Conservation (phyloP, 2,888 invertebrate genomes). For the Eristalis intricaria region DNA sequence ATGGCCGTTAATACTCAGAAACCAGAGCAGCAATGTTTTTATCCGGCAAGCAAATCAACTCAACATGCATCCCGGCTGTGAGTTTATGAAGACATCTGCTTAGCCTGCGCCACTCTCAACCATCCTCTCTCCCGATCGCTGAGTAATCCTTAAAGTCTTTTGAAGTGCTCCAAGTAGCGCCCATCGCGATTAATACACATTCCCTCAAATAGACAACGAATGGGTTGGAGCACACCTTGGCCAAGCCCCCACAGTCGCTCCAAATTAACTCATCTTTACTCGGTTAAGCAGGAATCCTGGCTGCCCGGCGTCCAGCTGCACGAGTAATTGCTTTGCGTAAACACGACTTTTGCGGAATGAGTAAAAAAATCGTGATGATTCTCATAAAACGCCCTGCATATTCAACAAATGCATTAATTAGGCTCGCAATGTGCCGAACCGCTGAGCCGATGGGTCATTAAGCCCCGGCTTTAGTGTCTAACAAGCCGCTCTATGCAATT, state of each 20-base stretch:
- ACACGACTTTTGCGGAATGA: background rate
- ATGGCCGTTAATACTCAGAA: too few relatives aligned
- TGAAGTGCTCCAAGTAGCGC: too few relatives aligned
- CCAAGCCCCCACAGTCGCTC: background rate
- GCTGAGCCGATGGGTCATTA: background rate
- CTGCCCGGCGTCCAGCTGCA: background rate
- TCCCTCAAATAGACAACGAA: too few relatives aligned
- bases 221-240: background rate
- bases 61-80: background rate
- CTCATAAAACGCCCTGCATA: background rate
- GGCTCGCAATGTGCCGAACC: background rate
- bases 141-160: too few relatives aligned
- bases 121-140: too few relatives aligned
- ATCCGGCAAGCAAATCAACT: background rate
- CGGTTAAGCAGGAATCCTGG: background rate
- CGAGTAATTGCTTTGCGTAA: background rate
- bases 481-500: background rate
- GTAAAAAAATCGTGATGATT: background rate
- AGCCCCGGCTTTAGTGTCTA: constrained; percentile 1
- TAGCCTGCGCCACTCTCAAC: background rate
- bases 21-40: too few relatives aligned
- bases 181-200: too few relatives aligned
- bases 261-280: background rate
- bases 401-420: constrained; percentile 23
- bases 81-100: background rate